These are phyloP conservation scores for Plemyria rubiginata DNA, from an alignment of 2,888 invertebrate species.

Conservation along the genomic window DNA sequence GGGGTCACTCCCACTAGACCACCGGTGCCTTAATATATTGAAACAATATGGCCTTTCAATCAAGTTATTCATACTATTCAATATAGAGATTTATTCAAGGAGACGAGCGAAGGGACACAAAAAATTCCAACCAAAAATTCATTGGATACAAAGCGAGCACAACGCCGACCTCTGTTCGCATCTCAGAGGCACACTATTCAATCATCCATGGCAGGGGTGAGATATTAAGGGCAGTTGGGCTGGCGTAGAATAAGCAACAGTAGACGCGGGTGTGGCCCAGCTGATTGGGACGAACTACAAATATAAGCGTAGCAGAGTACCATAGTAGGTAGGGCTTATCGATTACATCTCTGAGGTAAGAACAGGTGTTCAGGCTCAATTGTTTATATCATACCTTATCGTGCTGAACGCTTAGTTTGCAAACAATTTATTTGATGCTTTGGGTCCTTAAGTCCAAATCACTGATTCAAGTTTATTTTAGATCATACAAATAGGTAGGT, in stretches of 20 bases:
- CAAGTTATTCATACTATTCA: conserved; percentile 18
- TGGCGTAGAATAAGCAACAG: conserved; percentile 17
- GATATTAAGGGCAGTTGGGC: conserved; percentile 28
- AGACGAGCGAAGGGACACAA: conserved; percentile 9
- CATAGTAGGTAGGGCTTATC: conserved; percentile 51
- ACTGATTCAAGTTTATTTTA: too few species aligned
- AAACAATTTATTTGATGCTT: neutral
- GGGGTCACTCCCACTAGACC: too few species aligned
- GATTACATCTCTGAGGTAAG: conserved; percentile 63
- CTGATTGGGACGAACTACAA: conserved; percentile 60
- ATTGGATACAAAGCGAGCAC: conserved; percentile 19
- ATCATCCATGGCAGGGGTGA: conserved; percentile 21
- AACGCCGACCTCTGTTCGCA: conserved; percentile 25
- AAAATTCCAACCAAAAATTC: conserved; percentile 19
- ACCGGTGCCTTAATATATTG: neutral
- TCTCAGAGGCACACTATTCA: conserved; percentile 9
- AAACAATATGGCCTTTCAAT: conserved; percentile 6
- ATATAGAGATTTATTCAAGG: conserved; percentile 29
- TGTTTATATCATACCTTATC: conserved; percentile 37
- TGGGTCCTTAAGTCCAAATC: too few species aligned
- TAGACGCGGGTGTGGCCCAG: conserved; percentile 70
- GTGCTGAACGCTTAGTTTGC: neutral
- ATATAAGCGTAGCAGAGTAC: conserved; percentile 8
- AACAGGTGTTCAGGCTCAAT: conserved; percentile 60
- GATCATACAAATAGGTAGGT: too few species aligned